Evolutionary conservation across 2,797 vertebrate genomes (phyloP).

Genomic region (Smutsia gigantea): DNA sequence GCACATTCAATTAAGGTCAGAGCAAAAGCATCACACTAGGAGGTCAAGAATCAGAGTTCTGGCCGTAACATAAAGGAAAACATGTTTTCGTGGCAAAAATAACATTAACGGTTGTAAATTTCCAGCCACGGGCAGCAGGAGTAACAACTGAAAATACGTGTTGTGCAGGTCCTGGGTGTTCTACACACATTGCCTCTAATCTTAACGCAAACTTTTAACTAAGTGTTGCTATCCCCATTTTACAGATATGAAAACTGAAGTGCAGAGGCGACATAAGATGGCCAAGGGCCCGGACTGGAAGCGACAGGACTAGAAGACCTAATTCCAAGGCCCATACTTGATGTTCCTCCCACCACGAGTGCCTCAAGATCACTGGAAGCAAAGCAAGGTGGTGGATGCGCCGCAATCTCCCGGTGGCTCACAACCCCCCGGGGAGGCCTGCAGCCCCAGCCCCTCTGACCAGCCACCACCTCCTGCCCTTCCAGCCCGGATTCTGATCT

Average conservation of each 20-base stretch:
- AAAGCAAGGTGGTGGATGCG: background rate
- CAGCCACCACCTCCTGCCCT: background rate
- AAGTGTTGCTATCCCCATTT: background rate
- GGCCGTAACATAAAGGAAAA: background rate
- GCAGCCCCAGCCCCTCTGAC: too few relatives aligned
- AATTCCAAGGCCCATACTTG: background rate
- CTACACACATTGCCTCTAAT: background rate
- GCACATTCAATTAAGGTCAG: background rate
- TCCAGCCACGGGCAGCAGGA: background rate
- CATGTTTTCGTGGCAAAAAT: background rate
- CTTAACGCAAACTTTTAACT: background rate
- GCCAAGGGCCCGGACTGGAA: background rate
- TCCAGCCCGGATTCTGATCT: background rate
- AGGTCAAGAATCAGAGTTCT: background rate
- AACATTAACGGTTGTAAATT: background rate
- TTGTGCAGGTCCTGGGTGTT: background rate
- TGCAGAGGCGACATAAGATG: background rate
- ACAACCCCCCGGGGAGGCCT: background rate
- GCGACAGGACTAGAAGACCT: background rate
- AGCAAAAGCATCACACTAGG: background rate
- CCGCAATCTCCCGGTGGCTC: background rate
- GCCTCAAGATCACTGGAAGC: background rate
- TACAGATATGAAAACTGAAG: background rate
- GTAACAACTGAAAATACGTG: background rate
- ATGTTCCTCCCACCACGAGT: background rate